Percentiles rank a stretch among this genome's conserved stretches.
These are phyloP conservation scores for Rosalia funebris DNA, from an alignment of 2,888 invertebrate species.

Conservation along the genomic window DNA sequence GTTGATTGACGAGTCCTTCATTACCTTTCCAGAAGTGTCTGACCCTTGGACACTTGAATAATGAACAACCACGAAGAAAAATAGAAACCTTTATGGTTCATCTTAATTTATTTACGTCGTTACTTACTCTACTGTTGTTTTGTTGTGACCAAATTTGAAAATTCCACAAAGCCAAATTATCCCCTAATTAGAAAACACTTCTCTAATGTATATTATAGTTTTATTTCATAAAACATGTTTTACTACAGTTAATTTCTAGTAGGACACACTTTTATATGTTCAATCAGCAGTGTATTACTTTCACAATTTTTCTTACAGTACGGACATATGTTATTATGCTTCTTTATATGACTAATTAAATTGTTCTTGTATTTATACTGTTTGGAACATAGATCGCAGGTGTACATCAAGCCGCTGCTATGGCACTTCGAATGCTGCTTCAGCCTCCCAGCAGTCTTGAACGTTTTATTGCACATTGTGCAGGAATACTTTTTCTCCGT, in stretches of 20 bases:
- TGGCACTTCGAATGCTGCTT: constrained; percentile 57
- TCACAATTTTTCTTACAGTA: constrained; percentile 43
- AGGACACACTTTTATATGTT: constrained; percentile 40
- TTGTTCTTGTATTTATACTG: constrained; percentile 59
- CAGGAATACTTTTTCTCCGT: constrained; percentile 54
- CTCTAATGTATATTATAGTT: no score
- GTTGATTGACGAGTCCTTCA: no score
- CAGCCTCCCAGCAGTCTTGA: constrained; percentile 57
- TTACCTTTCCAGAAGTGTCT: no score
- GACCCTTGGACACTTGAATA: no score
- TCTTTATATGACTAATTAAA: constrained; percentile 44
- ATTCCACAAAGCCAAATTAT: no score
- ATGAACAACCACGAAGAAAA: no score
- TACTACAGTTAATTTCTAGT: not conserved
- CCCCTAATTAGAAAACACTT: no score
- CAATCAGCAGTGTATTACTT: constrained; percentile 29
- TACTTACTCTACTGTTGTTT: no score
- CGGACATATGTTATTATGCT: constrained; percentile 46
- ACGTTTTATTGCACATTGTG: constrained; percentile 54
- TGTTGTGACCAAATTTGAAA: no score
- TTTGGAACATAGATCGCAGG: constrained; percentile 57
- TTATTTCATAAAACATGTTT: no score
- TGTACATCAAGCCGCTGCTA: constrained; percentile 48
- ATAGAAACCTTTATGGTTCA: no score
- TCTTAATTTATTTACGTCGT: no score